Evolutionary conservation across 1,140 invertebrate species (phyloP), one percentile per base, ranked within the genome.

Genomic region (Diorhabda sublineata): DNA sequence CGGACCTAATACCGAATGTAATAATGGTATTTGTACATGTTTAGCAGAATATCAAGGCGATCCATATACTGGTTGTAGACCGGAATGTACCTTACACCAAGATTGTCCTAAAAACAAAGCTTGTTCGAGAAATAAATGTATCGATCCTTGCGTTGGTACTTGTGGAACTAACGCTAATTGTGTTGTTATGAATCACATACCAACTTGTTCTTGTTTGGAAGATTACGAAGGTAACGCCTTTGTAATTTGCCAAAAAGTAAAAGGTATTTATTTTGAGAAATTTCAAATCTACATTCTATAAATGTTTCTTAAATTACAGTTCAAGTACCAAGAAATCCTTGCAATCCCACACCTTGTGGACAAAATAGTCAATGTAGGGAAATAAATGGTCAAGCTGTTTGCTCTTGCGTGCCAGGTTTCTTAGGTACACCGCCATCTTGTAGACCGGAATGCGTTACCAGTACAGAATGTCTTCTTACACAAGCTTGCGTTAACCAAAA

Each of bases 111-210:
- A 84, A 78, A 84, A 87, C 74, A 84, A 82, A 76, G 86, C 87
- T 9, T 90, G 89, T 78, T 78, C 87, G 44, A 78, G 83, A 68
- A 85, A 87, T 71, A 89, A 87, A 79, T 91, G 90, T 79, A 81
- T 82, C 76, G 85, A 90, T 78, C 88, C 89, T 44, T 91, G 89
- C 73, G 82, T 86, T 64, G 87, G 87, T 71, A 88, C 85, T 7
- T 92, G 90, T 75, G 90, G 89, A 44, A 66, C 83, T 58, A 88
- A 90, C 78, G 87, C 90, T 4, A 81, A 87, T 71, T 92, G 90
- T 77, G 81, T 81, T 58, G 85, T 89, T 2, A 79, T 88, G 42
- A 88, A 89, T 78, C 89, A 91, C 74, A 81, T 86, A 60, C 87
- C 89, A 4, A 89, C 89, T 69, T 92, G 90, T 76, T 86, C 84